A percentile compares a stretch with the other conserved stretches of the same genome.
phyloP scores from a whole-genome alignment of 2,113 vertebrate genomes.

The Halichoerus grypus region DNA sequence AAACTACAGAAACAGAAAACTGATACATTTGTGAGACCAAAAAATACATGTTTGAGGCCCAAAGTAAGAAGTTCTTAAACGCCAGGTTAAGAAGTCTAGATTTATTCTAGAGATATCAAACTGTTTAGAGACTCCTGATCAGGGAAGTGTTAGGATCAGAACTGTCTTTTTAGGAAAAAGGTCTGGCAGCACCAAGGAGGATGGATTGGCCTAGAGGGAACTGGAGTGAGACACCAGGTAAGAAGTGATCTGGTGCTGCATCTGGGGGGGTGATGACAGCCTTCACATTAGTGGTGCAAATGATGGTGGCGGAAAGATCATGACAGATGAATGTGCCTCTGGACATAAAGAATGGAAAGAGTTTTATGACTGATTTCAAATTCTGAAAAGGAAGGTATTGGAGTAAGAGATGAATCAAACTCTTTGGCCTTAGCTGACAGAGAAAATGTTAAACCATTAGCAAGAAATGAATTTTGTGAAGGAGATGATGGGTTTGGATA shows the following conservation, averaged over 20 bases:
- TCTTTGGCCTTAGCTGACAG: neutral
- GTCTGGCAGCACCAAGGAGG: neutral
- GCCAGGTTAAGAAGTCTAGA: neutral
- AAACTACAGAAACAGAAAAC: slow-evolving; percentile 21
- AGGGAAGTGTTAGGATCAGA: neutral
- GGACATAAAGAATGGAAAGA: neutral
- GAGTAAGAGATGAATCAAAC: neutral
- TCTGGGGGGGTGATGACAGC: neutral
- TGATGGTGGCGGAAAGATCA: neutral
- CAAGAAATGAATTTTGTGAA: neutral
- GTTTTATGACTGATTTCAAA: neutral
- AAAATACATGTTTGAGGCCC: neutral
- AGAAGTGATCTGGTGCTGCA: neutral
- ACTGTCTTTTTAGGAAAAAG: neutral
- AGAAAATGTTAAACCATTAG: slow-evolving; percentile 15
- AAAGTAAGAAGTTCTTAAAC: slow-evolving; percentile 45
- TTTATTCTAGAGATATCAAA: slow-evolving; percentile 20
- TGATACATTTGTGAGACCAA: neutral
- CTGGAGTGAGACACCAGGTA: neutral
- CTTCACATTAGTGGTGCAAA: neutral
- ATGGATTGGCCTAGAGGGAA: neutral
- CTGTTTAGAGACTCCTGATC: neutral
- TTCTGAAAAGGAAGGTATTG: slow-evolving; percentile 6
- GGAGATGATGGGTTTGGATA: neutral
- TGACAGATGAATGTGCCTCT: neutral